Evolutionary conservation across 2,113 vertebrate species (phyloP), one percentile per base, ranked within the genome.

Genomic region (Hystrix cristata): DNA sequence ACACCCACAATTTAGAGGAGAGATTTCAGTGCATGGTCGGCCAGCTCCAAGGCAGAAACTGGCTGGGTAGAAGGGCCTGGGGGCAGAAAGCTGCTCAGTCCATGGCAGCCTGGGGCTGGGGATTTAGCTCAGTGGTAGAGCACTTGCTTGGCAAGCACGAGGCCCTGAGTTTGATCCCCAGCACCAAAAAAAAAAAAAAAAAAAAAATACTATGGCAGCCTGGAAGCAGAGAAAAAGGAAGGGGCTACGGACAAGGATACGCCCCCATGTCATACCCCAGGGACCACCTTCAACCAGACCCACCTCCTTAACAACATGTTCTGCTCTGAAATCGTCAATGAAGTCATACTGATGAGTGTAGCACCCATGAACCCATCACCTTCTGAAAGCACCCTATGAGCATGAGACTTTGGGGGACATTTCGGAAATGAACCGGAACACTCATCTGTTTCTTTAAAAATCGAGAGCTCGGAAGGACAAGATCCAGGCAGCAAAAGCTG

Each of bases 401-500:
- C 25, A 76, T 7, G 38, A 21, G 69, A 43, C 9, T 4, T 38
- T 38, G n/a, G 18, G n/a, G 67, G 3, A 10, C n/a, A 71, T 21
- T 72, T 43, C 69, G 5, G n/a, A 43, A 43, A n/a, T 43, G 23
- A 71, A 7, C 38, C 19, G 19, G 21, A 43, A 72, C 19, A 29
- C 51, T 38, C 65, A 11, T 1, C 3, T 57, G 60, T 64, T 71
- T 64, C 95, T 69, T 80, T 38, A 23, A 4, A 74, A 21, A 25
- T 1, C 13, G 21, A 25, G 71, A 74, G 38, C 48, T 65, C 53
- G 21, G 31, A 59, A 69, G 76, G 43, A 34, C 51, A 76, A 87
- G 80, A 76, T 84, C 91, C 94, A 38, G 12, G n/a, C 74, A 55
- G 80, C 83, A 60, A 83, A 65, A 91, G 71, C n/a, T 19, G 85